Evolutionary conservation across 2,888 invertebrate genomes (phyloP), one percentile per base, ranked within the genome.

Genomic region (Merodon equestris): DNA sequence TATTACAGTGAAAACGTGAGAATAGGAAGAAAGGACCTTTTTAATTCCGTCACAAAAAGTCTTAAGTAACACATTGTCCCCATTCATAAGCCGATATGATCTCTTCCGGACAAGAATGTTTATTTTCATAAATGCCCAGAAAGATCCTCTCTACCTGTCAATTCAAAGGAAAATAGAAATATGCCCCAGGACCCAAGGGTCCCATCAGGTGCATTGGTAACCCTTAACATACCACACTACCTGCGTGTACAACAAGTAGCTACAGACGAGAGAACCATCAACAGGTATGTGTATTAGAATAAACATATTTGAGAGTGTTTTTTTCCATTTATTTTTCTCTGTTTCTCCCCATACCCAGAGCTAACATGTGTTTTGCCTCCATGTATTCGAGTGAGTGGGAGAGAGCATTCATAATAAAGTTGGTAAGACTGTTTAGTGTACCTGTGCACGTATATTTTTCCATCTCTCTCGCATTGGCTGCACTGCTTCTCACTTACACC

Each of bases 321-420:
- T 27, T 27, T 27, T 27, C 27, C 7, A 7, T 27, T 27, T 27
- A 4, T 27, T 27, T 27, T 27, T 2, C 27, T 27, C 27, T 27
- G 3, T 27, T 27, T 7, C 2, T 4, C 7, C 7, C 27, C 27
- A 27, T 27, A 27, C 27, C 27, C 2, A 27, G 27, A 27, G 27
- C 27, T 27, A 27, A 50, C 56, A 54, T 60, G 12, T 34, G 42
- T 27, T 18, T 10, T 34, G 50, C n/a, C 12, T 18, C 36, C 14
- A 47, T 44, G 47, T 42, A 18, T 13, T n/a, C 36, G 19, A 61
- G 44, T 75, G 71, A 56, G 74, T 74, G 79, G 63, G 68, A 70
- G 79, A 64, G 56, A 53, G 40, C 54, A 53, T 14, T 10, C 14
- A 58, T 17, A 2, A 45, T 19, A n/a, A 57, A 58, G 10, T 56